Conservation (phyloP, 2,888 invertebrate species). For the Heliconius ismenius region DNA sequence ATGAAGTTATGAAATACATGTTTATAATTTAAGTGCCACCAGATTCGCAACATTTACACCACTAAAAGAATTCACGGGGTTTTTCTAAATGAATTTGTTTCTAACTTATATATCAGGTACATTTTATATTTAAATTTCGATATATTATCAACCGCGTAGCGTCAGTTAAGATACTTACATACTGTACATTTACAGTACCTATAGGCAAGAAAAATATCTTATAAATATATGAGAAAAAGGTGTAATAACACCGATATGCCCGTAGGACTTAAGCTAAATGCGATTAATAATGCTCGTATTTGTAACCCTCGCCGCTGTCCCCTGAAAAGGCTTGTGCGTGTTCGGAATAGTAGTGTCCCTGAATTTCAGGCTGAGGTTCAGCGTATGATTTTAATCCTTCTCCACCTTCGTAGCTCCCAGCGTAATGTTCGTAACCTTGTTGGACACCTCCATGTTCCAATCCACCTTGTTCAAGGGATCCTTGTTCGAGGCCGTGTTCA, state of each 20-base stretch:
- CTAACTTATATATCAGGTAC: slow-evolving; percentile 71
- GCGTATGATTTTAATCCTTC: slow-evolving; percentile 70
- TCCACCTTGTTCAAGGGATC: slow-evolving; percentile 51
- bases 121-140: slow-evolving; percentile 50
- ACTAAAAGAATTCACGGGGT: slow-evolving; percentile 56
- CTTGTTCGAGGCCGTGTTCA: slow-evolving; percentile 60
- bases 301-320: slow-evolving; percentile 68
- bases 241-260: slow-evolving; percentile 53
- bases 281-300: slow-evolving; percentile 69
- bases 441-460: slow-evolving; percentile 49
- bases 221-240: slow-evolving; percentile 56
- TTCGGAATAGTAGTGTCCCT: slow-evolving; percentile 63
- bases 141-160: slow-evolving; percentile 54
- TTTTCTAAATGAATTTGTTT: slow-evolving; percentile 53
- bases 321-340: slow-evolving; percentile 61
- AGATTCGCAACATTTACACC: slow-evolving; percentile 50
- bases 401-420: slow-evolving; percentile 63
- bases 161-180: slow-evolving; percentile 51
- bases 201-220: slow-evolving; percentile 67
- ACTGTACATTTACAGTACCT: slow-evolving; percentile 53
- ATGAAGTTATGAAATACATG: slow-evolving; percentile 41
- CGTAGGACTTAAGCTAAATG: slow-evolving; percentile 51
- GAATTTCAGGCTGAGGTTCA: slow-evolving; percentile 62
- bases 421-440: slow-evolving; percentile 48
- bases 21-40: slow-evolving; percentile 49